phyloP scores from a whole-genome alignment of 2,888 invertebrate genomes.

The Apamea monoglypha region DNA sequence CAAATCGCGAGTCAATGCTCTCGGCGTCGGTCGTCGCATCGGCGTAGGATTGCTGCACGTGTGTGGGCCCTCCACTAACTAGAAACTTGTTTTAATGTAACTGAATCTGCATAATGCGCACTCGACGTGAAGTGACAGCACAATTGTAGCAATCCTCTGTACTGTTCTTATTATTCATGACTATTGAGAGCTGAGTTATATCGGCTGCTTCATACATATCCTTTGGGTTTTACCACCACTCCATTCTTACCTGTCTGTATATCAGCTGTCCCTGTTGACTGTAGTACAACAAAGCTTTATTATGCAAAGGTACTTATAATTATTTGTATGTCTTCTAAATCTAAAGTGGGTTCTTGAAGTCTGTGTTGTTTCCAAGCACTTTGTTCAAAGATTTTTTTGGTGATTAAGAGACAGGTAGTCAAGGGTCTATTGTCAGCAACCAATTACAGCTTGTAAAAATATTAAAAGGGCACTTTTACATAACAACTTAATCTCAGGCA shows the following conservation, averaged over 20 bases:
- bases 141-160: slow-evolving; percentile 64
- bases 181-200: slow-evolving; percentile 54
- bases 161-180: slow-evolving; percentile 52
- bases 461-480: slow-evolving; percentile 25
- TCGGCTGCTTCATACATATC: slow-evolving; percentile 33
- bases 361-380: slow-evolving; percentile 55
- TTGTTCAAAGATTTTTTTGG: slow-evolving; percentile 44
- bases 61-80: slow-evolving; percentile 70
- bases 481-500: slow-evolving; percentile 22
- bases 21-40: slow-evolving; percentile 66
- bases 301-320: slow-evolving; percentile 38
- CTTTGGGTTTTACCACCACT: slow-evolving; percentile 3
- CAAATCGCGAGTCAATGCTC: slow-evolving; percentile 75
- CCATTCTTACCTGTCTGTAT: slow-evolving; percentile 18
- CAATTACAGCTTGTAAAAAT: slow-evolving; percentile 39
- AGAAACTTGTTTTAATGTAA: slow-evolving; percentile 72
- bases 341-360: slow-evolving; percentile 49
- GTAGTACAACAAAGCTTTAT: slow-evolving; percentile 45
- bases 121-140: slow-evolving; percentile 62
- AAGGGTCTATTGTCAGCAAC: slow-evolving; percentile 40
- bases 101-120: slow-evolving; percentile 70
- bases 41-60: slow-evolving; percentile 70
- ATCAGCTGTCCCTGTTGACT: slow-evolving; percentile 21
- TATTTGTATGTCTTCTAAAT: slow-evolving; percentile 42
- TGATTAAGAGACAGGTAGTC: slow-evolving; percentile 55